Percentiles rank a stretch among this genome's conserved stretches.
Conservation (phyloP, 2,888 invertebrate genomes). For the Eupithecia subfuscata region DNA sequence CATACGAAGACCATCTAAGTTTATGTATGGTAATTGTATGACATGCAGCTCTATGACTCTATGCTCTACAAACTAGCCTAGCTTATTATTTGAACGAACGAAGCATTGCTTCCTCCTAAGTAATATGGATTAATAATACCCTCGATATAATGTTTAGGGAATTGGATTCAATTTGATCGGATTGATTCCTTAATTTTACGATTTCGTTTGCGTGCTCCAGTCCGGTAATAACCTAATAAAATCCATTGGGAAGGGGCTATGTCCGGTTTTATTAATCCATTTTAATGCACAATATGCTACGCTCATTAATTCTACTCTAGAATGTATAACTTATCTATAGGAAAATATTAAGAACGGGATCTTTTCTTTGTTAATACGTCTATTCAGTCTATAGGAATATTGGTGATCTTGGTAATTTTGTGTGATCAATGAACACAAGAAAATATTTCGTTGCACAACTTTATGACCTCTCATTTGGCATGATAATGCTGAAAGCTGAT, state of each 20-base stretch:
- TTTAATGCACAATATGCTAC: conserved; percentile 62
- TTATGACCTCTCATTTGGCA: not conserved
- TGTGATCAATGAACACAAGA: not conserved
- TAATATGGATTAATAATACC: conserved; percentile 41
- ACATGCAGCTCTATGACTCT: not conserved
- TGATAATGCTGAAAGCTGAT: not conserved
- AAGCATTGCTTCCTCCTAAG: conserved; percentile 25
- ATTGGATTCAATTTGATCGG: conserved; percentile 76
- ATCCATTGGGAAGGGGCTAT: conserved; percentile 73
- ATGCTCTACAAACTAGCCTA: not conserved
- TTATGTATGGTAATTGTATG: not conserved
- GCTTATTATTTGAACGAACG: conserved; percentile 42
- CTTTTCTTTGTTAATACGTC: too few relatives aligned
- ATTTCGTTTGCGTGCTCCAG: conserved; percentile 82
- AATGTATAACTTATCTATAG: conserved; percentile 31
- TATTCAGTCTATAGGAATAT: not conserved
- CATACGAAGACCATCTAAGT: not conserved
- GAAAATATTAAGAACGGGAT: not conserved
- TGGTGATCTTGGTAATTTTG: not conserved
- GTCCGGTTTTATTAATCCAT: conserved; percentile 70
- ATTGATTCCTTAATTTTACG: conserved; percentile 82
- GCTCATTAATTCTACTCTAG: conserved; percentile 41
- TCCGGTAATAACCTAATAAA: conserved; percentile 81
- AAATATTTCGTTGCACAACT: not conserved
- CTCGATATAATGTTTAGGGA: conserved; percentile 64